Conservation (phyloP, 1,140 invertebrate genomes). For the Calephelis nemesis region DNA sequence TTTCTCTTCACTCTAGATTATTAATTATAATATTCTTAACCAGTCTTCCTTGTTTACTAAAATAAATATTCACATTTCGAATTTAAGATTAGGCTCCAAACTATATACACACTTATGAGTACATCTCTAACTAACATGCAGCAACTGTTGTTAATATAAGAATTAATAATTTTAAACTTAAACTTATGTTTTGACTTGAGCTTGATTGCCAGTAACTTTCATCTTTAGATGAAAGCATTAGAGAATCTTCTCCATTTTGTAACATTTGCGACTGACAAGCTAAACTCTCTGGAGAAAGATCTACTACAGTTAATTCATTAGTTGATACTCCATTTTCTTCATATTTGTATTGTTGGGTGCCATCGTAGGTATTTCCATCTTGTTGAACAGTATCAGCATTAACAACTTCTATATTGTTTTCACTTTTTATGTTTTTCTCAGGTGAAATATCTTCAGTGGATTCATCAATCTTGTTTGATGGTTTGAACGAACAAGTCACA, state of each 20-base stretch:
- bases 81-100: slow-evolving; percentile 6
- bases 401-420: slow-evolving; percentile 42
- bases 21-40: slow-evolving; percentile 60
- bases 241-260: slow-evolving; percentile 62
- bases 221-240: slow-evolving; percentile 69
- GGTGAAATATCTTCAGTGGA: slow-evolving; percentile 27
- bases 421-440: slow-evolving; percentile 32
- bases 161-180: slow-evolving; percentile 44
- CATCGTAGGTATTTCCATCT: slow-evolving; percentile 44
- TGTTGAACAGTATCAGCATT: slow-evolving; percentile 46
- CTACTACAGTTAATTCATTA: slow-evolving; percentile 49
- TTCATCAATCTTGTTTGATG: slow-evolving; percentile 23
- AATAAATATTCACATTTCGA: slow-evolving; percentile 31
- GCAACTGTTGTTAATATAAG: slow-evolving; percentile 28
- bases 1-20: slow-evolving; percentile 39
- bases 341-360: slow-evolving; percentile 42
- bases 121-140: neutral
- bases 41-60: slow-evolving; percentile 58
- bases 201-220: slow-evolving; percentile 59
- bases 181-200: slow-evolving; percentile 41
- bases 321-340: slow-evolving; percentile 46
- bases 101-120: slow-evolving; percentile 12
- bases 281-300: slow-evolving; percentile 50
- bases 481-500: slow-evolving; percentile 51
- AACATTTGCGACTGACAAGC: slow-evolving; percentile 49